A percentile compares a stretch with the other conserved stretches of the same genome.
These are phyloP conservation scores for Conus ventricosus DNA, from an alignment of 1,140 invertebrate species.

Conservation along the genomic window DNA sequence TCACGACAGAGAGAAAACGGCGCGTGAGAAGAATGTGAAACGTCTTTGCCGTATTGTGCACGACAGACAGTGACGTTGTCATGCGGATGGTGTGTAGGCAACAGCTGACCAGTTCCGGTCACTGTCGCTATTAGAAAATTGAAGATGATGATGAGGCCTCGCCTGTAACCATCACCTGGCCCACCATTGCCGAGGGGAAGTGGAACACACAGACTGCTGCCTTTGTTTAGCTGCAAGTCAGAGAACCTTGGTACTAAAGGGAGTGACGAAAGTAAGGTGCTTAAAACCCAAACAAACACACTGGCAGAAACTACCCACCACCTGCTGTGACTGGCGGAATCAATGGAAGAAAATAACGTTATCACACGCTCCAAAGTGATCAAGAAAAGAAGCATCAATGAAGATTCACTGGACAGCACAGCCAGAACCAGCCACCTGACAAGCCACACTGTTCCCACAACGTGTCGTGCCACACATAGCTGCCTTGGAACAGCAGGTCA, in stretches of 20 bases:
- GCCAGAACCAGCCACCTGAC: slow-evolving; percentile 53
- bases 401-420: slow-evolving; percentile 53
- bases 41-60: slow-evolving; percentile 32
- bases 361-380: slow-evolving; percentile 52
- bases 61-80: slow-evolving; percentile 34
- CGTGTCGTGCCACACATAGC: slow-evolving; percentile 47
- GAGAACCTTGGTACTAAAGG: background rate
- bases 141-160: no score
- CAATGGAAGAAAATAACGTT: slow-evolving; percentile 29
- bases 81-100: no score
- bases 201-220: background rate
- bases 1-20: slow-evolving; percentile 25
- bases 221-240: background rate
- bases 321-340: slow-evolving; percentile 48
- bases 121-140: no score
- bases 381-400: slow-evolving; percentile 48
- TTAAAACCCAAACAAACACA: slow-evolving; percentile 38
- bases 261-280: slow-evolving; percentile 27
- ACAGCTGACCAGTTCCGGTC: no score
- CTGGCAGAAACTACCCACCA: slow-evolving; percentile 21
- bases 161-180: background rate
- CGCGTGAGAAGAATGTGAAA: slow-evolving; percentile 27
- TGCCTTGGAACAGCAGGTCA: slow-evolving; percentile 50
- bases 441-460: slow-evolving; percentile 46
- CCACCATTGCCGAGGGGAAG: slow-evolving; percentile 36